Evolutionary conservation across 2,888 invertebrate species (phyloP), one percentile per base, ranked within the genome.

Genomic region (Hyposoter dolosus): DNA sequence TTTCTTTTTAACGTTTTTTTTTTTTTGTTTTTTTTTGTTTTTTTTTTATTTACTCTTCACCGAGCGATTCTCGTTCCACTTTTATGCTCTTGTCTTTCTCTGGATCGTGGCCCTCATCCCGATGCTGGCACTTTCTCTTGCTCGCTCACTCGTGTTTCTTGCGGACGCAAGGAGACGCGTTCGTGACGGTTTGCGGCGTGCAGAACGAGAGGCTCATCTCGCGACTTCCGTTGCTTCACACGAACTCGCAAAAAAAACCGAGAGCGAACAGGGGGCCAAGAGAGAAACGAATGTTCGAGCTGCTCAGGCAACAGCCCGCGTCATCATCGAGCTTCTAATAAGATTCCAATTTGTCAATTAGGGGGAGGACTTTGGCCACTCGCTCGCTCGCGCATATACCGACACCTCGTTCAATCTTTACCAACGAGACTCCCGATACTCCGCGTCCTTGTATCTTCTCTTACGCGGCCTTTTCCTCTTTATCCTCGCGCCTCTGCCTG

Each of bases 341-440:
- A 96, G 96, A 96, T 95, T 96, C 96, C 96, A 96, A 96, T 96
- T 96, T 96, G 96, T 96, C 96, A 96, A 96, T 96, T 96, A 96
- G 95, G 95, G 95, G 95, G 95, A 92, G 92, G 92, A 92, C 84
- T 86, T 75, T n/a, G 90, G 92, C 7, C 40, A 0, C 40, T 3
- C 40, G 4, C 5, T 3, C 40, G 91, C 90, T 87, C 89, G 40
- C 81, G 81, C 69, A 65, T 89, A 89, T 84, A 89, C 89, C 89
- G 88, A 86, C 89, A 88, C 90, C 89, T 90, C 88, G 88, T 89
- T 89, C 89, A 78, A 84, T 83, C 82, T 85, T 84, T 78, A 83
- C 82, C 82, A 84, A 72, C 83, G 77, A n/a, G n/a, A n/a, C n/a
- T n/a, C n/a, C n/a, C n/a, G n/a, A n/a, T n/a, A n/a, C n/a, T n/a